Percentiles rank a stretch among this genome's conserved stretches.
Conservation (phyloP, 2,797 vertebrate species). For the Epinephelus coioides region DNA sequence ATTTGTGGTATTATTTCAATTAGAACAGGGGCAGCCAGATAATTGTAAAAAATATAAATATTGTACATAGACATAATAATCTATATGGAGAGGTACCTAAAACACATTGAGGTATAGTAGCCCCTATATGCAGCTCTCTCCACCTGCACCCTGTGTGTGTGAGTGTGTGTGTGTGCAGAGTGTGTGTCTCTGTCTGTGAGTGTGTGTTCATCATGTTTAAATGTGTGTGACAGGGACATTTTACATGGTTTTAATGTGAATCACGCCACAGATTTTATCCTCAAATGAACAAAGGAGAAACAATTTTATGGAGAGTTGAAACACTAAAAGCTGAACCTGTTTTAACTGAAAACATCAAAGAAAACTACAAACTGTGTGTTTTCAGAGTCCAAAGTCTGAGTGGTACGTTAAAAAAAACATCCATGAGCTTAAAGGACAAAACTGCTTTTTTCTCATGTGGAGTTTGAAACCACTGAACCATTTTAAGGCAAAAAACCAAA, state of each 20-base stretch:
- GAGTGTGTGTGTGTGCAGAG: slow-evolving; percentile 47
- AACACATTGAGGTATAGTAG: slow-evolving; percentile 79
- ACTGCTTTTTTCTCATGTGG: too few species aligned
- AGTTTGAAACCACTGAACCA: neutral
- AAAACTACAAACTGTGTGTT: neutral
- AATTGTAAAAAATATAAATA: slow-evolving; percentile 85
- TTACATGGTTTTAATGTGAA: slow-evolving; percentile 53
- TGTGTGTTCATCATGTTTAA: slow-evolving; percentile 47
- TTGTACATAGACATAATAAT: slow-evolving; percentile 87
- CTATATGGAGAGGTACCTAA: slow-evolving; percentile 84
- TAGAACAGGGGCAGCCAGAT: slow-evolving; percentile 72
- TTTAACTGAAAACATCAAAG: neutral
- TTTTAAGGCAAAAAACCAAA: neutral
- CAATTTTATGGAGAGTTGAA: neutral
- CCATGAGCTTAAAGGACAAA: neutral
- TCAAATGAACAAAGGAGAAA: slow-evolving; percentile 40
- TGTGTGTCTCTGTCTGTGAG: slow-evolving; percentile 15
- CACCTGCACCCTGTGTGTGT: slow-evolving; percentile 71
- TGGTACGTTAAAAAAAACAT: too few species aligned
- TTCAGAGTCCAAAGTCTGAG: neutral
- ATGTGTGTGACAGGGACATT: slow-evolving; percentile 60
- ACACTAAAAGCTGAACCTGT: neutral
- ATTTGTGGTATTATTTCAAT: slow-evolving; percentile 62
- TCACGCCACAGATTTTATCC: slow-evolving; percentile 44
- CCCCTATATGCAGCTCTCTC: slow-evolving; percentile 84